Conservation (phyloP, 2,888 invertebrate genomes). For the Dorcus hopei region DNA sequence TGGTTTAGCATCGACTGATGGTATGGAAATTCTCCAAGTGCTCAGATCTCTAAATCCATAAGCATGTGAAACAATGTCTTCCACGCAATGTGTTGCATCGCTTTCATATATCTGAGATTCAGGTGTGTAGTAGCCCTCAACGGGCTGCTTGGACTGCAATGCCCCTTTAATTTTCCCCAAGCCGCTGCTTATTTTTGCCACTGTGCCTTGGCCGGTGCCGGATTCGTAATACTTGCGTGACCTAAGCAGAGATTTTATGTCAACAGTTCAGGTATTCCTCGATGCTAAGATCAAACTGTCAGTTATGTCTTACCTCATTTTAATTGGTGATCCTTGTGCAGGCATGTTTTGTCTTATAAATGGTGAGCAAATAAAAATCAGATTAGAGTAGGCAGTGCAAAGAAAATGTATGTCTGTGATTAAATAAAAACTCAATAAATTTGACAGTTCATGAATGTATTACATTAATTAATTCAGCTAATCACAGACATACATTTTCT, state of each 20-base stretch:
- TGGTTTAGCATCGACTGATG: not conserved
- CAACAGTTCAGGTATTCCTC: not conserved
- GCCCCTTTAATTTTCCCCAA: slow-evolving; percentile 63
- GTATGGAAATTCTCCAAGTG: slow-evolving; percentile 63
- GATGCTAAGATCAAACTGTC: too few relatives aligned
- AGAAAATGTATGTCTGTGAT: too few relatives aligned
- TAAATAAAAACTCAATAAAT: too few relatives aligned
- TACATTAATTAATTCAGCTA: too few relatives aligned
- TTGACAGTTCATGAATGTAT: too few relatives aligned
- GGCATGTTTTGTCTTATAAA: slow-evolving; percentile 24
- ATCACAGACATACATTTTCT: too few relatives aligned
- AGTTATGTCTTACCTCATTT: slow-evolving; percentile 32
- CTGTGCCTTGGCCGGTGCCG: slow-evolving; percentile 38
- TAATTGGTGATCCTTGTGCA: slow-evolving; percentile 37
- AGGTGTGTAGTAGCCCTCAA: slow-evolving; percentile 49
- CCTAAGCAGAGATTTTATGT: slow-evolving; percentile 20
- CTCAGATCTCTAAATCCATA: slow-evolving; percentile 58
- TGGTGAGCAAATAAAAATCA: too few relatives aligned
- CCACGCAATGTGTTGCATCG: slow-evolving; percentile 35
- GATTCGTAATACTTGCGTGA: slow-evolving; percentile 38
- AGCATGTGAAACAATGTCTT: slow-evolving; percentile 33
- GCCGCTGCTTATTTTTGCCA: slow-evolving; percentile 55
- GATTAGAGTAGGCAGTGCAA: too few relatives aligned
- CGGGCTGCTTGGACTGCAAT: slow-evolving; percentile 52
- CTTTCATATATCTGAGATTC: slow-evolving; percentile 38